Conservation (phyloP, 2,888 invertebrate species). For the Arctia plantaginis region DNA sequence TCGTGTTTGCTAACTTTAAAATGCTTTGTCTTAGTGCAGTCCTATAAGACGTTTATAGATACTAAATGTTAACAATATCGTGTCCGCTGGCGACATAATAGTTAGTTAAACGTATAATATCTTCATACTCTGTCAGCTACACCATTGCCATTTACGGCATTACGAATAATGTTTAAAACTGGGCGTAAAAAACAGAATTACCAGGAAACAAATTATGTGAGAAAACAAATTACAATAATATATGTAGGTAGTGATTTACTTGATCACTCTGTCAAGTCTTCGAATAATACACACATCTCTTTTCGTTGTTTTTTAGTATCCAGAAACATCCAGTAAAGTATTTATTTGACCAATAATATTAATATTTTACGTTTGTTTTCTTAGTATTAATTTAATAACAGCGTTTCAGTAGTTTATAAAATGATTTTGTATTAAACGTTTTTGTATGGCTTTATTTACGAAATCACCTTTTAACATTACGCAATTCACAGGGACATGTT, state of each 20-base stretch:
- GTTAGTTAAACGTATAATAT: not conserved
- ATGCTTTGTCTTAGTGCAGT: not conserved
- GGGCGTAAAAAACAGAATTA: too few species aligned
- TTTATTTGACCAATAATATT: too few species aligned
- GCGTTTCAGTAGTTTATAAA: not conserved
- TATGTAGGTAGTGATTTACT: not conserved
- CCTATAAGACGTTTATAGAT: not conserved
- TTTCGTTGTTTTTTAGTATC: not conserved
- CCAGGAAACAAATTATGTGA: not conserved
- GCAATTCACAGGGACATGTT: not conserved
- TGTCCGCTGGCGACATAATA: not conserved
- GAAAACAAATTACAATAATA: not conserved
- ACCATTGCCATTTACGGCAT: not conserved
- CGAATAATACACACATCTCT: too few species aligned
- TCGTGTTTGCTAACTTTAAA: not conserved
- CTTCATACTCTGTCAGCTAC: not conserved
- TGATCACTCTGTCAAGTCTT: too few species aligned
- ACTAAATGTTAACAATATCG: not conserved
- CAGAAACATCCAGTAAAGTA: not conserved
- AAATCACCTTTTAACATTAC: too few species aligned
- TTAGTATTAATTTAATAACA: too few species aligned
- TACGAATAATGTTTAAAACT: too few species aligned
- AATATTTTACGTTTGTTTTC: too few species aligned
- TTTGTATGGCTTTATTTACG: not conserved
- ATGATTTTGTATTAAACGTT: not conserved